Percentiles rank a stretch among this genome's conserved stretches.
Evolutionary conservation across 2,888 invertebrate species (phyloP).

Genomic region (Caenorhabditis afra): DNA sequence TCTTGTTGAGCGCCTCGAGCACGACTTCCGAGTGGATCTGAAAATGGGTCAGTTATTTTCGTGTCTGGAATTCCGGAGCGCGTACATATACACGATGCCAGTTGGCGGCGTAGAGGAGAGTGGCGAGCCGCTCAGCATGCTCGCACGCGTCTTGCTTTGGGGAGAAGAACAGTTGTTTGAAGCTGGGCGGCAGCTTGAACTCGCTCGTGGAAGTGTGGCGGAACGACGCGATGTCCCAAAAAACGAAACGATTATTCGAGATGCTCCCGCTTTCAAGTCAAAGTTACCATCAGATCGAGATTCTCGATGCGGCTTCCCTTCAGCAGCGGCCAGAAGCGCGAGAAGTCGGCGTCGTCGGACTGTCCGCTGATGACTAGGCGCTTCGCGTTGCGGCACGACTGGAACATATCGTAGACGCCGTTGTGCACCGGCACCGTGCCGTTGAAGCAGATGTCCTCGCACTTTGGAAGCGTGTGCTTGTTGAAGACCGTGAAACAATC

Average conservation of each 20-base stretch:
- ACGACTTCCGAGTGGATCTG: constrained; percentile 51
- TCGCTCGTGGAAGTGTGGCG: constrained; percentile 55
- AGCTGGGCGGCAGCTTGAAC: constrained; percentile 51
- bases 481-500: constrained; percentile 44
- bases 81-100: constrained; percentile 57
- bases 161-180: constrained; percentile 53
- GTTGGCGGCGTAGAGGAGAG: constrained; percentile 33
- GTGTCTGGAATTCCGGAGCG: neutral
- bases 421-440: constrained; percentile 42
- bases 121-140: constrained; percentile 44
- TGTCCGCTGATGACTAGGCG: constrained; percentile 45
- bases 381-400: constrained; percentile 34
- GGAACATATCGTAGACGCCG: constrained; percentile 51
- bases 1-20: constrained; percentile 14
- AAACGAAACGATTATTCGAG: constrained; percentile 17
- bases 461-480: constrained; percentile 35
- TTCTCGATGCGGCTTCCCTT: constrained; percentile 42
- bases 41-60: neutral
- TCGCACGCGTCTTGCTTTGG: constrained; percentile 49
- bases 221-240: constrained; percentile 58
- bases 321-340: constrained; percentile 49
- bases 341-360: constrained; percentile 24
- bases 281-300: constrained; percentile 52
- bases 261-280: neutral
- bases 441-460: constrained; percentile 57